Base-by-base conservation (phyloP, 2,797 vertebrate species). In the Myotis vivesi region DNA sequence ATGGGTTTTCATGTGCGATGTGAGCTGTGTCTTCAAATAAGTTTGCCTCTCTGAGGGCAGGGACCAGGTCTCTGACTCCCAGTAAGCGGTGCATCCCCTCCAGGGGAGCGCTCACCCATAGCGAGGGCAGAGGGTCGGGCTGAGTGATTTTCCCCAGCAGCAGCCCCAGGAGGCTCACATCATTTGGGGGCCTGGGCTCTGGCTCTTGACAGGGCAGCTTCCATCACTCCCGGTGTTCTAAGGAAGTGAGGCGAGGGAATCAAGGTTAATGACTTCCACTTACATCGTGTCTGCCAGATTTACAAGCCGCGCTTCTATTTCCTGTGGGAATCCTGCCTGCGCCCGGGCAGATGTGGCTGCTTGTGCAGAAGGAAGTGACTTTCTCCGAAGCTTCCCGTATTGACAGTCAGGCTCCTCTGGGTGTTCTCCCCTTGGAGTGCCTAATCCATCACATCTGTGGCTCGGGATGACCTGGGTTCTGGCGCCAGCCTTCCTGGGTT, bases 251-350 rank as follows among this genome's bases (percentile, higher is more conserved):
- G 85, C 16, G 2, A 92, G 57, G 85, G 89, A 92, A 90, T 80
- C 80, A 51, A 90, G 82, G 94, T 92, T 95, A 96, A 97, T 44
- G 77, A 89, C 89, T 94, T 89, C 84, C 77, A 92, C 92, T 92
- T 86, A 77, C 8, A 96, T 75, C 95, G 11, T 53, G 73, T 92
- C 73, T 94, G 92, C 71, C 87, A 17, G 73, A 90, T 92, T 95
- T 83, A 94, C 57, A 91, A 95, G 88, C 16, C 17, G 49, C 62
- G 73, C 51, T 66, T 79, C 79, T 36, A 19, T 46, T 81, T 92
- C 94, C 92, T 92, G 69, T 8, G 91, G 87, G 92, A 69, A 59
- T 69, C 49, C 77, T 23, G 33, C 36, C 83, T 93, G 72, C 72
- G 79, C 55, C 88, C 25, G 68, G 62, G 77, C 86, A 84, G 94